These are phyloP conservation scores for Lepus europaeus DNA, from an alignment of 2,113 vertebrate species.

Conservation along the genomic window DNA sequence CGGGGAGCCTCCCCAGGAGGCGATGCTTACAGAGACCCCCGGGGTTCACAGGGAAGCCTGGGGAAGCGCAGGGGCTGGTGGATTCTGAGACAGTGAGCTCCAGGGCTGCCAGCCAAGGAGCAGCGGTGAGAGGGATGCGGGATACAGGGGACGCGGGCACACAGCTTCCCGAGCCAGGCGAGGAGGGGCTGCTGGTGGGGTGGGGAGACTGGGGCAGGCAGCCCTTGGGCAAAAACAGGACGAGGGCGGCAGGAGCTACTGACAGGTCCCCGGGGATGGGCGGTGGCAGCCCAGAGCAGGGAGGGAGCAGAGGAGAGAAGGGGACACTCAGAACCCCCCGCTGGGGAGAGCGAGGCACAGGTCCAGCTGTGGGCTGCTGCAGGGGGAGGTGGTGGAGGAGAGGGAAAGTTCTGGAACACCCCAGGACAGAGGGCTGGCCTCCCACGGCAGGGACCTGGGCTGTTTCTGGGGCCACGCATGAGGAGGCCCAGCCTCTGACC, in stretches of 20 bases:
- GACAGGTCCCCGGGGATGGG: background rate
- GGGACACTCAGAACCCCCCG: fast-evolving
- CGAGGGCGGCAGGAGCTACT: fast-evolving
- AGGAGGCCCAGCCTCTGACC: background rate
- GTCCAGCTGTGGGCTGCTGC: background rate
- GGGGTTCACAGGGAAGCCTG: background rate
- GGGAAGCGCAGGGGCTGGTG: background rate
- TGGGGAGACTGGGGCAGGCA: no score
- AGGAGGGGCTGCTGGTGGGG: background rate
- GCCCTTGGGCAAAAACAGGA: background rate
- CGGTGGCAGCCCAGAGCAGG: background rate
- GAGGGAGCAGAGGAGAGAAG: background rate
- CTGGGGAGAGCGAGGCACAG: no score
- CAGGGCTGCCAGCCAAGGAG: background rate
- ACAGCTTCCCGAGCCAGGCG: background rate
- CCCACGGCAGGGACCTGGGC: background rate
- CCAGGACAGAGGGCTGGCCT: background rate
- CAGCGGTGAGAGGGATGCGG: fast-evolving
- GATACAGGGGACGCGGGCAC: fast-evolving
- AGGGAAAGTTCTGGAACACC: background rate
- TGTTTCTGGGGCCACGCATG: background rate
- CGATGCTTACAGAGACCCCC: background rate
- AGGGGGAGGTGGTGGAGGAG: background rate
- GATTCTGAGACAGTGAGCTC: no score
- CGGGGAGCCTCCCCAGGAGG: background rate